phyloP scores from a whole-genome alignment of 2,113 vertebrate species.

The Microtus oregoni region DNA sequence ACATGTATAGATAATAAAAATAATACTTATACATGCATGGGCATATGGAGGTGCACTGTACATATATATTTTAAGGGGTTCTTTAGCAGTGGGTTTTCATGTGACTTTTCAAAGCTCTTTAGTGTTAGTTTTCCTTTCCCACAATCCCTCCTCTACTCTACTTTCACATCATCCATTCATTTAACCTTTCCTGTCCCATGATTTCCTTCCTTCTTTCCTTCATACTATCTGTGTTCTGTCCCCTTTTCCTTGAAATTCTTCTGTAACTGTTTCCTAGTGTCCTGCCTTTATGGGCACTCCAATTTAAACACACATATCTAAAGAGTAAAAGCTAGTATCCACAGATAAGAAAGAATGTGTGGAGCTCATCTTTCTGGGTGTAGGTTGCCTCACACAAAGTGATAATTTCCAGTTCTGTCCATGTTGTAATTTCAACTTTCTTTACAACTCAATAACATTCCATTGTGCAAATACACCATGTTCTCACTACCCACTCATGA shows the following conservation, averaged over 20 bases:
- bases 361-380: neutral
- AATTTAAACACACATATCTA: neutral
- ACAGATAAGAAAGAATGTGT: neutral
- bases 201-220: neutral
- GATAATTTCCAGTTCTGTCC: neutral
- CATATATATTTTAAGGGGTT: neutral
- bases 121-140: neutral
- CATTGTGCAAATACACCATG: neutral
- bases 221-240: neutral
- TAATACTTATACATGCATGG: rapidly evolving
- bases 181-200: neutral
- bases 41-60: neutral
- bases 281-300: neutral
- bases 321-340: neutral
- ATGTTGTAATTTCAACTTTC: neutral
- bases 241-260: neutral
- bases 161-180: too few species aligned
- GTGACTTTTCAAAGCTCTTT: neutral
- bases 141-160: neutral
- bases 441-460: neutral
- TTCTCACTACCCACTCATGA: neutral
- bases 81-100: neutral
- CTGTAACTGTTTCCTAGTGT: neutral
- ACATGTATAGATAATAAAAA: neutral
- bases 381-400: neutral